Base-by-base conservation (phyloP, 2,888 invertebrate species). In the Phlogophora meticulosa region DNA sequence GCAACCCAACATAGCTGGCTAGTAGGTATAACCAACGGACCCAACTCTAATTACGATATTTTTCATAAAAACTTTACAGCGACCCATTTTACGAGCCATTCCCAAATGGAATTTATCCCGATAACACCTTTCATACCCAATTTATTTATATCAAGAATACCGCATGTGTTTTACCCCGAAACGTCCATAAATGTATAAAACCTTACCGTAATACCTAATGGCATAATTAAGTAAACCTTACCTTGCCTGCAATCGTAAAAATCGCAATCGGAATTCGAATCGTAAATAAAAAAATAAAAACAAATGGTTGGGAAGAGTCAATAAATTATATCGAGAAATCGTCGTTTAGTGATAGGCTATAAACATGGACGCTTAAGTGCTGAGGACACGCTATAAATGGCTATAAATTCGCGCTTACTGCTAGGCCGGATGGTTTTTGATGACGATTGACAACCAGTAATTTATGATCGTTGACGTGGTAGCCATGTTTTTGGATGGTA, bases 261-360 rank as follows among this genome's bases (percentile, higher is more conserved):
- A 64, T 59, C 38, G 80, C 66, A 79, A 80, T 75, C 79, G 72
- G 68, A 57, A 64, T 58, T 63, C 13, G 40, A 71, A 64, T 61
- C 70, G 66, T 81, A 79, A 82, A 80, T 69, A 74, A 52, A 62
- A 53, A 73, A 70, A 68, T 80, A 74, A 71, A 82, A 77, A 61
- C 67, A 74, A 70, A 80, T 63, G 61, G 71, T 55, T 66, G 60
- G 59, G 55, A 71, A 80, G 71, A 72, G 55, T 74, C 75, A 58
- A 80, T 83, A 83, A 82, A 76, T 80, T 80, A 80, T 77, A 77
- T 80, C 58, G 66, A 74, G 66, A 63, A n/a, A 80, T 82, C 60
- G 75, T 65, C 75, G 68, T 83, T 83, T 80, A 77, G 74, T 74
- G 74, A 63, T 56, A 58, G 78, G 38, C 63, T 43, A 77, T 81